Evolutionary conservation across 2,797 vertebrate species (phyloP).

Genomic region (Alcedo atthis): DNA sequence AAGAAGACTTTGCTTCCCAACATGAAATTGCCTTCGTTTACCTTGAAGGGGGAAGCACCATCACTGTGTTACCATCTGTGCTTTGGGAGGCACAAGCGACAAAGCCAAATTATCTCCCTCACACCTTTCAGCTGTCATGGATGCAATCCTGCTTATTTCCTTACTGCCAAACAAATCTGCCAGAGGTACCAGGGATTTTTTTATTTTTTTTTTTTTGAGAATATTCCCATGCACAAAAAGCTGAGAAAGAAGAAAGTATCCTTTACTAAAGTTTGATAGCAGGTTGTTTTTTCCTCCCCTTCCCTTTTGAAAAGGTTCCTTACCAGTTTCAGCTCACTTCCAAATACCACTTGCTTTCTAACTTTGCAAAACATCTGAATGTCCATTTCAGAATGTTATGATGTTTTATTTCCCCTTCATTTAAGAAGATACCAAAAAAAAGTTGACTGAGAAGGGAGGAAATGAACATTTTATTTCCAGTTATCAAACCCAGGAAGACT

Average conservation of each 20-base stretch:
- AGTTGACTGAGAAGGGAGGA: accelerated
- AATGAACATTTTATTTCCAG: background rate
- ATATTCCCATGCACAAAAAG: background rate
- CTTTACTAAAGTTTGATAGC: background rate
- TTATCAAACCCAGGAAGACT: background rate
- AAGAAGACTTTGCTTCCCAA: background rate
- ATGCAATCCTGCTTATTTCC: background rate
- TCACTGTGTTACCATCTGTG: background rate
- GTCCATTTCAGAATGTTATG: background rate
- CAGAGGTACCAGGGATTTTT: background rate
- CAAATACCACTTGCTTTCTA: background rate
- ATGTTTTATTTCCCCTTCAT: background rate
- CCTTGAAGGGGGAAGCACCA: background rate
- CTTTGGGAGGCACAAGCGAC: background rate
- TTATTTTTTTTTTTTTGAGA: background rate
- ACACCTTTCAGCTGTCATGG: background rate
- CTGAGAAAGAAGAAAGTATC: background rate
- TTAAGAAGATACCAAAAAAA: background rate
- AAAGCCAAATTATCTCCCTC: background rate
- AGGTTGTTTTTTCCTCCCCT: background rate
- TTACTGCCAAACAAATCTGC: background rate
- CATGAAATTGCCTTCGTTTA: background rate
- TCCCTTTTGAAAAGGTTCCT: background rate
- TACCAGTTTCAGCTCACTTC: background rate
- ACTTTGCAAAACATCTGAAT: background rate